Evolutionary conservation across 1,140 invertebrate genomes (phyloP), one percentile per base, ranked within the genome.

Genomic region (Orius laevigatus): DNA sequence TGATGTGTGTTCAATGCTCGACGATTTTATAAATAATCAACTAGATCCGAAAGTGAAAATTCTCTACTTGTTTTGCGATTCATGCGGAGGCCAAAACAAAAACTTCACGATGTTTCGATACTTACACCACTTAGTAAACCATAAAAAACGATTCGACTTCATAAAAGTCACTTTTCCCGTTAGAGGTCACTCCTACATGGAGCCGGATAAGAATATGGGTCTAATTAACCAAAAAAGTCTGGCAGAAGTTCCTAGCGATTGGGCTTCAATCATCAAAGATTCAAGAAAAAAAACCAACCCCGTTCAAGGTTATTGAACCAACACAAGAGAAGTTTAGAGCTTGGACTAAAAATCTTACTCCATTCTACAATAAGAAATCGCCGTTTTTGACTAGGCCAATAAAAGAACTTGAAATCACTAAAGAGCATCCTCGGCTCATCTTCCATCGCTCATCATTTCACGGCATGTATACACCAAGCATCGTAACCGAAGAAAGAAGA

Each of bases 171-270:
- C 32, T 9, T 45, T 45, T 45, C 43, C 43, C 12, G 25, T 55
- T 31, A 38, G 53, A 48, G 55, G 53, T 18, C 50, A 56, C 32
- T 56, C 53, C 2, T 57, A 57, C 40, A 48, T 55, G 25, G 50
- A 53, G 20, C 48, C 51, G 10, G 51, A 55, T 33, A 55, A 48
- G 38, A 46, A 50, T 20, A 45, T 45, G 43, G 9, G 10, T 6
- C n/a, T 45, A 5, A 31, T 45, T 31, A 45, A 45, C 12, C 43
- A 25, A 45, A 25, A 45, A 45, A 31, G 18, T 31, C 5, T 5
- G 11, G 32, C 43, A 2, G 43, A 45, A 45, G 43, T 45, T 11
- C 43, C 43, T 8, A 32, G 25, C 43, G 43, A 45, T 45, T 45
- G 43, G 43, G 40, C 18, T 42, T 14, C 14, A 6, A 15, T 42